Evolutionary conservation across 2,797 vertebrate genomes (phyloP).

Genomic region (Arremon brunneinucha): DNA sequence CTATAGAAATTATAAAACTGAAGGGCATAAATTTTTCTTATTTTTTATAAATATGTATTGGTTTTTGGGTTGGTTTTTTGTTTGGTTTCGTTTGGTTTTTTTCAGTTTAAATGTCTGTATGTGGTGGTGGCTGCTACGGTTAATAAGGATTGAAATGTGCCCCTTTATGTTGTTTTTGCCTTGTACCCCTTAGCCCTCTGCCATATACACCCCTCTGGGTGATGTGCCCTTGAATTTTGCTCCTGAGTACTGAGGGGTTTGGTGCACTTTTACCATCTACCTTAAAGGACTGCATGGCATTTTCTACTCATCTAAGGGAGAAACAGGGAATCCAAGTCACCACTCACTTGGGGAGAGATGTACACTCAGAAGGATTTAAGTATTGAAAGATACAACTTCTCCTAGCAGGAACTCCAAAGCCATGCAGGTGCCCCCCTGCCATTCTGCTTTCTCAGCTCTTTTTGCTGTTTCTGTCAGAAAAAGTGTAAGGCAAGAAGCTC

Average conservation of each 20-base stretch:
- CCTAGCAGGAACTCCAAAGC: neutral
- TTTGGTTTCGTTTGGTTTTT: neutral
- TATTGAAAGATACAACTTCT: neutral
- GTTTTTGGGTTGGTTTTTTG: rapidly evolving
- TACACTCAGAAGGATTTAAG: neutral
- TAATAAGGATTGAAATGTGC: neutral
- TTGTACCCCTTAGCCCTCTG: neutral
- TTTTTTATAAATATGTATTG: neutral
- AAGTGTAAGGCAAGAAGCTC: neutral
- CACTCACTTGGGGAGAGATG: neutral
- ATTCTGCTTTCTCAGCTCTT: neutral
- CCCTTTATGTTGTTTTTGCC: neutral
- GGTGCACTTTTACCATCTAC: neutral
- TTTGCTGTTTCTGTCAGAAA: neutral
- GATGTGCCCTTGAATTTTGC: neutral
- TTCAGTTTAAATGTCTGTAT: neutral
- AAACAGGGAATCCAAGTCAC: neutral
- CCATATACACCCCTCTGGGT: neutral
- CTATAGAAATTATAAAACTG: neutral
- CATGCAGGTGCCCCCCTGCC: neutral
- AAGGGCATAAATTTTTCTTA: neutral
- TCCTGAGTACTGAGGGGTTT: neutral
- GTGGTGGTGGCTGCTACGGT: neutral
- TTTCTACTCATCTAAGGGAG: neutral
- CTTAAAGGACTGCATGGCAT: neutral